Conservation (phyloP, 2,797 vertebrate genomes). For the Kryptopterus vitreolus region DNA sequence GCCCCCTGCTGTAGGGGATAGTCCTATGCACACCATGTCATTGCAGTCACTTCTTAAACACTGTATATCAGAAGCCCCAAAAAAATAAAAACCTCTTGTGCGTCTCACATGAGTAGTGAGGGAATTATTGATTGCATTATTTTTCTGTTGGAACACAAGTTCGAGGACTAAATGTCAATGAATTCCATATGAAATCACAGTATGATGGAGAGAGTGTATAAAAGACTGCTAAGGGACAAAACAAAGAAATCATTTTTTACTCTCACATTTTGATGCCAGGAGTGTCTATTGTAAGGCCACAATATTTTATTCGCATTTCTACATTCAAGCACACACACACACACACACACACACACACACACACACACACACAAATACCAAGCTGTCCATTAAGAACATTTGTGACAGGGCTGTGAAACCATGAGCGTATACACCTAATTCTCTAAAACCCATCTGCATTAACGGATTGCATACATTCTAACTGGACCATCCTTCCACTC, state of each 20-base stretch:
- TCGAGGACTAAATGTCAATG: constrained; percentile 16
- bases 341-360: neutral
- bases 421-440: constrained; percentile 37
- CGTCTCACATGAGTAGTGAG: neutral
- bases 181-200: constrained; percentile 12
- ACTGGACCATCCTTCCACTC: constrained; percentile 25
- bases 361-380: neutral
- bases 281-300: neutral
- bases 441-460: constrained; percentile 30
- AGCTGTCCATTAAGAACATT: constrained; percentile 12
- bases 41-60: neutral
- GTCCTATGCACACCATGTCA: constrained; percentile 1
- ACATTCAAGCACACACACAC: neutral
- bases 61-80: constrained; percentile 3
- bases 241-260: neutral
- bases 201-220: constrained; percentile 14
- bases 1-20: constrained; percentile 68
- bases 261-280: neutral
- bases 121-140: constrained; percentile 21
- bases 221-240: constrained; percentile 9
- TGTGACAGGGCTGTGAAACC: constrained; percentile 25
- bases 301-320: neutral
- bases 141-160: constrained; percentile 8
- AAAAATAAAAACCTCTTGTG: neutral
- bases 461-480: constrained; percentile 49